A percentile compares a stretch with the other conserved stretches of the same genome.
Evolutionary conservation across 2,113 vertebrate species (phyloP).

Genomic region (Trochalopteron elliotii): DNA sequence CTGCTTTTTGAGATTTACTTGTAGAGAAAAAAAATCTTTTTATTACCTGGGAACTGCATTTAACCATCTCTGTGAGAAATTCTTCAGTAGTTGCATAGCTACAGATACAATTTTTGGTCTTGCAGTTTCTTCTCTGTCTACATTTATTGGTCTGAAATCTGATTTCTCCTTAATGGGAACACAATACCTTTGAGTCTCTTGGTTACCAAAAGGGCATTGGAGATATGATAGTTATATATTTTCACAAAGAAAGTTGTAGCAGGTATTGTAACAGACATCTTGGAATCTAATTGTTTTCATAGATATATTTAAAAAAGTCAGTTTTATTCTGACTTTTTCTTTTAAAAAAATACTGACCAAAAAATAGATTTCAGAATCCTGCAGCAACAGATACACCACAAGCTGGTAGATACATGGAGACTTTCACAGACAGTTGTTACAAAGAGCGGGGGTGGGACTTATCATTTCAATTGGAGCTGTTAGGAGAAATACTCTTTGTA

Average conservation of each 20-base stretch:
- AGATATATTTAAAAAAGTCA: too few species aligned
- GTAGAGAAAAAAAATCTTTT: neutral
- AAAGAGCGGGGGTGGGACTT: rapidly evolving
- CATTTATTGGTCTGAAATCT: neutral
- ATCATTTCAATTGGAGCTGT: neutral
- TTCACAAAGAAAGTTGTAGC: neutral
- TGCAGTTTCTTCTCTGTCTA: neutral
- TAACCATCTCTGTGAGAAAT: neutral
- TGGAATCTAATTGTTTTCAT: neutral
- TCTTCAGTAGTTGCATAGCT: neutral
- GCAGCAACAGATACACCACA: neutral
- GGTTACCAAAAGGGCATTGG: neutral
- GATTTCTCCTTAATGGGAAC: neutral
- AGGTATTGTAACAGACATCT: neutral
- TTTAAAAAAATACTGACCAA: neutral
- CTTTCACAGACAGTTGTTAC: neutral
- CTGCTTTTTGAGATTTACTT: neutral
- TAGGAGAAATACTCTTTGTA: neutral
- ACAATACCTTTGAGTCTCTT: neutral
- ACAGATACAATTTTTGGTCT: neutral
- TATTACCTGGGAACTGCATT: neutral
- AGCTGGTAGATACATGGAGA: neutral
- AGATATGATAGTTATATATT: neutral
- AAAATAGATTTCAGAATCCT: neutral
- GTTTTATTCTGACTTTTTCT: neutral